Base-by-base conservation (phyloP, 2,797 vertebrate genomes). In the Parauchenoglanis punctatus region DNA sequence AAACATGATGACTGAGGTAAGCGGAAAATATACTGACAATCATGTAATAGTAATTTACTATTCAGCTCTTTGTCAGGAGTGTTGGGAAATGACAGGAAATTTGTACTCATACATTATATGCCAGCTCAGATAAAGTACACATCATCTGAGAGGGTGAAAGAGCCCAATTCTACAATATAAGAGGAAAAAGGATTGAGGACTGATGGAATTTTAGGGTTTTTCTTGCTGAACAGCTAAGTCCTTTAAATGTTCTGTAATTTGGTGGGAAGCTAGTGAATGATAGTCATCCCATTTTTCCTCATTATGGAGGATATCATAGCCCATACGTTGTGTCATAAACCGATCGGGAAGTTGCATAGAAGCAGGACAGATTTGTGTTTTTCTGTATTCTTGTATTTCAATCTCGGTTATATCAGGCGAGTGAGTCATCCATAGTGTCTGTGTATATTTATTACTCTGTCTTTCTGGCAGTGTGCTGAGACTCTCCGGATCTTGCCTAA, bases 361-460 rank as follows among this genome's bases (percentile, higher is more conserved):
- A 63, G 23, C n/a, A n/a, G 35, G 59, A 46, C 40, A 0, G 35
- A 59, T 25, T 40, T 59, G 35, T 81, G 78, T 10, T 44, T 40
- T 61, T 65, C 80, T 81, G 58, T n/a, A 63, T 46, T 63, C 80
- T 81, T 63, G 78, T 63, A 81, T 81, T 61, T 63, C 56, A 61
- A 61, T 44, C 31, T 61, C 23, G 1, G 78, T 81, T 61, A 63
- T 81, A 63, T 81, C 23, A 0, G 81, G 81, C 81, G 46, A 49
- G n/a, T 83, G 61, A 67, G 61, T 83, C 61, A 67, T 49, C 81
- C 4, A 17, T 70, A 83, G 44, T 56, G 63, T 54, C 52, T 84
- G 82, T 70, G 82, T 84, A 25, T 83, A 72, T 68, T 72, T 68
- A 68, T 84, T 40, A 54, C 46, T 40, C 65, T 54, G 44, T 23